Evolutionary conservation across 2,797 vertebrate genomes (phyloP).

Genomic region (Eidolon dupreanum): DNA sequence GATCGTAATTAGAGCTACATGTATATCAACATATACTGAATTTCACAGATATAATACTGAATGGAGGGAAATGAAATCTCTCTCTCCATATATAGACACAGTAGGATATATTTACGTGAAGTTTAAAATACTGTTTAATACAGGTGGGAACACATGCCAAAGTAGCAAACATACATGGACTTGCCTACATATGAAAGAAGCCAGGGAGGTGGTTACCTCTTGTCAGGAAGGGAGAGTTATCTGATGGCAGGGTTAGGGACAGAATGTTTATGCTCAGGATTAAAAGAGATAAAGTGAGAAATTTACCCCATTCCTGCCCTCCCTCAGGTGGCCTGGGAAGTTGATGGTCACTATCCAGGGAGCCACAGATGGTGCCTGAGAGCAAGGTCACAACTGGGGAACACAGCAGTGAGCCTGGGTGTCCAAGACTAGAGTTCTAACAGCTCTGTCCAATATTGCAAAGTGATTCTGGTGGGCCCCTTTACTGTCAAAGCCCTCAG

Average conservation of each 20-base stretch:
- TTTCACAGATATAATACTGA: neutral
- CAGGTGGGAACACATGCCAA: neutral
- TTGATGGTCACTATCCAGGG: neutral
- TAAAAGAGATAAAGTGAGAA: neutral
- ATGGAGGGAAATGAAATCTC: neutral
- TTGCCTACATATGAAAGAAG: neutral
- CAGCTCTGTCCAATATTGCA: neutral
- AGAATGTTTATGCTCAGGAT: neutral
- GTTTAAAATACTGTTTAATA: neutral
- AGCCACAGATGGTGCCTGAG: neutral
- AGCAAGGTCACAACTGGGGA: neutral
- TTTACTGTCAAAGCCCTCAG: neutral
- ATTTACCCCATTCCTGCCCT: neutral
- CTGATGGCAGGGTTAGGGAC: neutral
- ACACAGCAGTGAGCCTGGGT: neutral
- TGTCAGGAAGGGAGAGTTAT: neutral
- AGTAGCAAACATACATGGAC: accelerated
- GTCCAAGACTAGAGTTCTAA: neutral
- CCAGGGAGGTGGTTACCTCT: neutral
- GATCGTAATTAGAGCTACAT: neutral
- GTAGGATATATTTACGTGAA: neutral
- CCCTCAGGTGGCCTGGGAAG: neutral
- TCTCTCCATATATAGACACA: neutral
- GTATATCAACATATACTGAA: neutral
- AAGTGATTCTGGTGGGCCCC: neutral